Evolutionary conservation across 2,797 vertebrate genomes (phyloP).

Genomic region (Staurois parvus): DNA sequence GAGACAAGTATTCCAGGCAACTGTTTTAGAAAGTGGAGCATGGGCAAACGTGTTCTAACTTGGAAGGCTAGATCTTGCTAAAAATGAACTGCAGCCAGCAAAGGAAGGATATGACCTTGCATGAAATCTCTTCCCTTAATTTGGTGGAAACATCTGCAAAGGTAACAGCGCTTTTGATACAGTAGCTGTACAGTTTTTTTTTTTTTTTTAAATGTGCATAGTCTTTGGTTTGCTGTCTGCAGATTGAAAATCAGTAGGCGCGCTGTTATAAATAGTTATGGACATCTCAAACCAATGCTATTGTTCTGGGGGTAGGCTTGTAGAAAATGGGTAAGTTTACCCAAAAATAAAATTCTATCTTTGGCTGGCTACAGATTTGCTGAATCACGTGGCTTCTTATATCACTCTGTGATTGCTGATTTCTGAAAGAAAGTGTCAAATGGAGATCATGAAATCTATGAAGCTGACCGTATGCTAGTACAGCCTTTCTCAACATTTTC

Average conservation of each 20-base stretch:
- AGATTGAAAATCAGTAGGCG: neutral
- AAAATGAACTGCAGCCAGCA: slow-evolving; percentile 79
- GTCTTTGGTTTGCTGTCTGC: neutral
- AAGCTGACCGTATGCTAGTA: too few species aligned
- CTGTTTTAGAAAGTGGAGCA: slow-evolving; percentile 50
- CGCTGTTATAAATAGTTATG: neutral
- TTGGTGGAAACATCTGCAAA: slow-evolving; percentile 86
- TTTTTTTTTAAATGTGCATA: too few species aligned
- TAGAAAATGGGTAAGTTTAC: too few species aligned
- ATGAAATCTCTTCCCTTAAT: slow-evolving; percentile 76
- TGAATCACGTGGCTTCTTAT: too few species aligned
- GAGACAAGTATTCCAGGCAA: slow-evolving; percentile 17
- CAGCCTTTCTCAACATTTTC: too few species aligned
- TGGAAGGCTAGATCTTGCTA: slow-evolving; percentile 64
- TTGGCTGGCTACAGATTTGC: too few species aligned
- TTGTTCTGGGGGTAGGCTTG: too few species aligned
- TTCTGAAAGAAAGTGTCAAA: too few species aligned
- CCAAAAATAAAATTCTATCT: too few species aligned
- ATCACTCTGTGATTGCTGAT: too few species aligned
- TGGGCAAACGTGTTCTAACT: slow-evolving; percentile 54
- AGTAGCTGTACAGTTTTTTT: neutral
- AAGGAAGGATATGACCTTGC: slow-evolving; percentile 83
- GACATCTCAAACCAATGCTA: too few species aligned
- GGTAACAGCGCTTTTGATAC: slow-evolving; percentile 75
- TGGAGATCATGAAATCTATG: too few species aligned